phyloP scores from a whole-genome alignment of 2,888 invertebrate species.

The Exephanes ischioxanthus region DNA sequence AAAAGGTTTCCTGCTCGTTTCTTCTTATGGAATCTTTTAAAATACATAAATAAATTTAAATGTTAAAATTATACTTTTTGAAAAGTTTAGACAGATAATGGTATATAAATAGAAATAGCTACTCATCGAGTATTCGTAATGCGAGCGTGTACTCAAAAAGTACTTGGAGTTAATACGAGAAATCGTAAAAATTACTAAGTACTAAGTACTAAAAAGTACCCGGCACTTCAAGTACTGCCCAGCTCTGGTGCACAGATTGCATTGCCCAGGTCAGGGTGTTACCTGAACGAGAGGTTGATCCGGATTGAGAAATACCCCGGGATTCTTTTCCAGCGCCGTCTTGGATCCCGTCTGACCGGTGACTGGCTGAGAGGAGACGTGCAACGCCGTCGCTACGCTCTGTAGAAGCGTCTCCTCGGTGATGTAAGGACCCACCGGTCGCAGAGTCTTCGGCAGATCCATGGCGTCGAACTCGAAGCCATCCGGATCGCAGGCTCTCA shows the following conservation, averaged over 20 bases:
- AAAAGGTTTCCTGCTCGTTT: no score
- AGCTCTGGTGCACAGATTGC: not conserved
- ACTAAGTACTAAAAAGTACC: no score
- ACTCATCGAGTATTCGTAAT: no score
- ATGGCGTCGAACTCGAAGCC: slow-evolving; percentile 94
- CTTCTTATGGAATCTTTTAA: no score
- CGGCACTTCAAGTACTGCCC: no score
- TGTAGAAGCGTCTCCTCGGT: slow-evolving; percentile 95
- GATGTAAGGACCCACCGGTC: slow-evolving; percentile 93
- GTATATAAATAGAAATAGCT: no score
- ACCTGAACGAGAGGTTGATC: slow-evolving; percentile 97
- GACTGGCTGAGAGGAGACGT: slow-evolving; percentile 94
- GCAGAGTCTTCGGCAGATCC: slow-evolving; percentile 93
- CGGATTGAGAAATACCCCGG: slow-evolving; percentile 97
- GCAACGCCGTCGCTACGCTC: slow-evolving; percentile 97
- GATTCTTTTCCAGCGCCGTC: slow-evolving; percentile 94
- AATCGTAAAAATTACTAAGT: no score
- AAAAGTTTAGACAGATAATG: no score
- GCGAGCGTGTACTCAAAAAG: no score
- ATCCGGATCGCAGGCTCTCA: slow-evolving; percentile 95
- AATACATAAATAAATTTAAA: no score
- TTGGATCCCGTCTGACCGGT: slow-evolving; percentile 95
- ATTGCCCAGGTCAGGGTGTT: slow-evolving; percentile 42
- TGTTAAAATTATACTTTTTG: no score
- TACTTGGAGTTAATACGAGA: no score